These are phyloP conservation scores for Macroramphosus scolopax DNA, from an alignment of 2,797 vertebrate species.

Conservation along the genomic window DNA sequence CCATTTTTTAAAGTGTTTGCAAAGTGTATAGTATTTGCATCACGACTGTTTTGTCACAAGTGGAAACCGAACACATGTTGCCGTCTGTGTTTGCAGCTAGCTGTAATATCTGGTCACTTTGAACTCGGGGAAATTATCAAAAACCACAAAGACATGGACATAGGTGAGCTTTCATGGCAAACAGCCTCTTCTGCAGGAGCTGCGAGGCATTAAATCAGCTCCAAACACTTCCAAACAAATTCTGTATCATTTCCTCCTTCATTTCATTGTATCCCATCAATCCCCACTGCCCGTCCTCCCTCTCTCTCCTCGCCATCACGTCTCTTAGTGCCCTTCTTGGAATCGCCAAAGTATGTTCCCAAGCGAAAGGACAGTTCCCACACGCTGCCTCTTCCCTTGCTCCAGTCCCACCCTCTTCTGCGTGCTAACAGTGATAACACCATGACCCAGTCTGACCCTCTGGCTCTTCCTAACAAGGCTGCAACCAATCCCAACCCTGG, in stretches of 20 bases:
- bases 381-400: conserved; percentile 78
- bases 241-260: conserved; percentile 6
- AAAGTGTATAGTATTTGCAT: no score
- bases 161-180: conserved; percentile 77
- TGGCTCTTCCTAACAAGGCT: conserved; percentile 68
- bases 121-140: conserved; percentile 92
- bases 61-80: no score
- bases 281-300: conserved; percentile 4
- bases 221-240: conserved; percentile 8
- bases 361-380: conserved; percentile 80
- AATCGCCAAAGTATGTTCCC: conserved; percentile 87
- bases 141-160: conserved; percentile 86
- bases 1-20: no score
- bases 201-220: conserved; percentile 2
- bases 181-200: no score
- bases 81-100: conserved; percentile 83
- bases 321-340: conserved; percentile 86
- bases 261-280: conserved; percentile 14
- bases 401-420: conserved; percentile 81
- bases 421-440: conserved; percentile 91
- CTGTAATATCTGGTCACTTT: conserved; percentile 90
- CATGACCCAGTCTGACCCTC: conserved; percentile 83
- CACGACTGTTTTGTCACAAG: no score
- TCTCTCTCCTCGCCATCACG: neutral
- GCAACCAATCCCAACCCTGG: conserved; percentile 67